phyloP scores from a whole-genome alignment of 2,888 invertebrate genomes.

The Polia nebulosa region DNA sequence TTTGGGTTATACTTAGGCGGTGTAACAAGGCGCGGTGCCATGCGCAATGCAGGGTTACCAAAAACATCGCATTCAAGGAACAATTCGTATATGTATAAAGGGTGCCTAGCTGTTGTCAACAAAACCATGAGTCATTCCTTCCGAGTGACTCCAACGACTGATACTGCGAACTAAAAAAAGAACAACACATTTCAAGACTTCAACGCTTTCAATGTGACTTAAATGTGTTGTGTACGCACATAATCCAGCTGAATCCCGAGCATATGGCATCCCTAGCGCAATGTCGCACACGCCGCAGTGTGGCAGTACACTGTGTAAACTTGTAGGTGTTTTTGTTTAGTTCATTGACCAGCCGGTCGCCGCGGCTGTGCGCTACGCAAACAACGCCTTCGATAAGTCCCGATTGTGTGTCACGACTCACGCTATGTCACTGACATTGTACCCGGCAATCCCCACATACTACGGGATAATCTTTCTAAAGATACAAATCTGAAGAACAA shows the following conservation, averaged over 20 bases:
- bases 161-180: conserved; percentile 24
- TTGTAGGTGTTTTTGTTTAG: conserved; percentile 89
- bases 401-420: conserved; percentile 87
- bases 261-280: conserved; percentile 65
- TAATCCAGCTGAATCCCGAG: conserved; percentile 58
- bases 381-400: conserved; percentile 89
- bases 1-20: conserved; percentile 52
- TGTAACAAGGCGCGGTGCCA: conserved; percentile 29
- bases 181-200: conserved; percentile 37
- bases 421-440: conserved; percentile 84
- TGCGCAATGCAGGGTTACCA: conserved; percentile 40
- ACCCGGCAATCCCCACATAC: conserved; percentile 59
- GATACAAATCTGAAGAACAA: conserved; percentile 33
- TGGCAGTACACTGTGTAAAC: conserved; percentile 72
- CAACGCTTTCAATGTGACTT: conserved; percentile 35
- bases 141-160: conserved; percentile 24
- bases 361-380: conserved; percentile 84
- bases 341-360: conserved; percentile 87
- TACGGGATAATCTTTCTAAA: conserved; percentile 33
- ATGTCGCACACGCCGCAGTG: conserved; percentile 69
- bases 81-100: conserved; percentile 13
- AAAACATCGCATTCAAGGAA: conserved; percentile 7
- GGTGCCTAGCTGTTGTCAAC: conserved; percentile 27
- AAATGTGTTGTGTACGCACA: conserved; percentile 37
- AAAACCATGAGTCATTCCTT: conserved; percentile 18